A percentile compares a stretch with the other conserved stretches of the same genome.
Conservation (phyloP, 1,140 invertebrate species). For the Zaprionus davidi region DNA sequence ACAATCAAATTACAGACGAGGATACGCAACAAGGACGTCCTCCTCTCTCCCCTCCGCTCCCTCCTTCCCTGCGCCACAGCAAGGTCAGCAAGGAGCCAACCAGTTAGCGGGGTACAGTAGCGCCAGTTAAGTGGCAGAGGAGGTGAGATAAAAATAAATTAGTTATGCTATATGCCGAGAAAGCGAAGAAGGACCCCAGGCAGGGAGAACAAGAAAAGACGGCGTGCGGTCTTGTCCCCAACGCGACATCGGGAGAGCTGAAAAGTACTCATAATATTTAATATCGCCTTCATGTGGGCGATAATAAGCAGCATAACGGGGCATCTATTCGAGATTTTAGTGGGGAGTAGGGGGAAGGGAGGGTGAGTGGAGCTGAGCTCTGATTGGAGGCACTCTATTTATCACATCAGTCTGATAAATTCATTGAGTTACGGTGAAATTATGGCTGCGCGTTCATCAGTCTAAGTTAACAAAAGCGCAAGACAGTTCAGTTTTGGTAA, state of each 20-base stretch:
- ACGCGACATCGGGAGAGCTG: neutral
- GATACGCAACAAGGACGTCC: conserved; percentile 6
- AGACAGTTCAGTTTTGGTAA: too few species aligned
- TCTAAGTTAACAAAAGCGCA: too few species aligned
- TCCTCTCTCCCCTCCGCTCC: neutral
- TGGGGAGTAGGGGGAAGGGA: too few species aligned
- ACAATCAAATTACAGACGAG: conserved; percentile 39
- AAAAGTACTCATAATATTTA: conserved; percentile 34
- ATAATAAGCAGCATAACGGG: neutral
- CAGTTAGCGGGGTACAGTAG: neutral
- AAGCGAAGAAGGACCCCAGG: neutral
- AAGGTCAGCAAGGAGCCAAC: neutral
- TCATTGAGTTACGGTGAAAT: conserved; percentile 43
- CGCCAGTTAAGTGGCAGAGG: neutral
- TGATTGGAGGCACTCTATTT: neutral
- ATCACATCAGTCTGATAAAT: conserved; percentile 31
- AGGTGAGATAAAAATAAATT: conserved; percentile 50
- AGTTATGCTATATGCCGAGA: conserved; percentile 30
- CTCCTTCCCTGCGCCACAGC: neutral
- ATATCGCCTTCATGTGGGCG: conserved; percentile 3
- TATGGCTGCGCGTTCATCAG: neutral
- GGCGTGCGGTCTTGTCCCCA: neutral
- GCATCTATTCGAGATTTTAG: neutral
- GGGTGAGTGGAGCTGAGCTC: neutral
- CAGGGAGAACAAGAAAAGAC: neutral